These are phyloP conservation scores for Temnothorax curvispinosus DNA, from an alignment of 1,140 invertebrate genomes.

Conservation along the genomic window DNA sequence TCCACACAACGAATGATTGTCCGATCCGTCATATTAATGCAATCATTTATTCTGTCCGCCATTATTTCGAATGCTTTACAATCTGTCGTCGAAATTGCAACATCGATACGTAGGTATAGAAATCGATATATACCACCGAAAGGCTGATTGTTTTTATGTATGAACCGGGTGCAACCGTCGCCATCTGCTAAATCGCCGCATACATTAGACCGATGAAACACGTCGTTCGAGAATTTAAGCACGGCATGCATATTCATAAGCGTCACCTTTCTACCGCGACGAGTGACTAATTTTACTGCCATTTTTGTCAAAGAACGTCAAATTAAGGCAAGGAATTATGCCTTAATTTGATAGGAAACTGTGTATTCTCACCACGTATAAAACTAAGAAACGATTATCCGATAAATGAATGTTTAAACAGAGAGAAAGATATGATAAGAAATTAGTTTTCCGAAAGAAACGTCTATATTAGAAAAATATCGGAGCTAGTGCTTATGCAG, in stretches of 20 bases:
- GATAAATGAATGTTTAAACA: not conserved
- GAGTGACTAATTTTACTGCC: conserved; percentile 32
- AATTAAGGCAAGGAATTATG: not conserved
- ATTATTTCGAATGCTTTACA: conserved; percentile 35
- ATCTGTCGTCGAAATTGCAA: conserved; percentile 31
- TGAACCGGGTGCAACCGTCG: not conserved
- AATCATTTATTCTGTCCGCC: conserved; percentile 33
- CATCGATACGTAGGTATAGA: not conserved
- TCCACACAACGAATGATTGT: conserved; percentile 23
- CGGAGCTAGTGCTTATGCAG: not conserved
- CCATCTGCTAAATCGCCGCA: conserved; percentile 44
- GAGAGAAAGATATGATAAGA: not conserved
- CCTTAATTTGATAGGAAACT: not conserved
- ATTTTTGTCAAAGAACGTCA: conserved; percentile 8
- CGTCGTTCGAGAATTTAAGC: conserved; percentile 48
- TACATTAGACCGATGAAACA: conserved; percentile 50
- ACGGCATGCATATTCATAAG: conserved; percentile 49
- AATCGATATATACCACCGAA: conserved; percentile 15
- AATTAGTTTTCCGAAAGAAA: not conserved
- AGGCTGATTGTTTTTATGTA: conserved; percentile 44
- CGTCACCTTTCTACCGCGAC: not conserved
- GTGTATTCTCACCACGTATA: not conserved
- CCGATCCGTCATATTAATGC: conserved; percentile 30
- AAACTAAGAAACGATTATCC: not conserved
- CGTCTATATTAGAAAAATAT: not conserved